These are phyloP conservation scores for Lophotis ruficrista DNA, from an alignment of 2,113 vertebrate species.

Conservation along the genomic window DNA sequence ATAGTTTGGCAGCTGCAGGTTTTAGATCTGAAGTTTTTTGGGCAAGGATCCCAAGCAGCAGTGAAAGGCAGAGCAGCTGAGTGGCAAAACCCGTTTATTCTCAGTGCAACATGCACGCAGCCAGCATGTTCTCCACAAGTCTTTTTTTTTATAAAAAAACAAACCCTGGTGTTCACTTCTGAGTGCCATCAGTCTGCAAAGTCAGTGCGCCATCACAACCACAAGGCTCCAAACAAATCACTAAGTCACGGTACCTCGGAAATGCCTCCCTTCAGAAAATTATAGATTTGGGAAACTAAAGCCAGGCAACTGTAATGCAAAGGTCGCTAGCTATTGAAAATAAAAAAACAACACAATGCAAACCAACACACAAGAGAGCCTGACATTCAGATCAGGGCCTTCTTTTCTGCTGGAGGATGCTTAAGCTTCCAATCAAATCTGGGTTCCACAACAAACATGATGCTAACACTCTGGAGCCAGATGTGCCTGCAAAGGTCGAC, in stretches of 20 bases:
- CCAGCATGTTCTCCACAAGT: not conserved
- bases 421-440: not conserved
- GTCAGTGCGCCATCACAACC: not conserved
- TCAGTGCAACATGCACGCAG: not conserved
- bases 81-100: slow-evolving; percentile 6
- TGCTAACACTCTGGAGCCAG: not conserved
- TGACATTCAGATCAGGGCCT: not conserved
- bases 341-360: not conserved
- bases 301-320: not conserved
- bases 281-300: not conserved
- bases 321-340: not conserved
- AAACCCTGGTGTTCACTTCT: not conserved
- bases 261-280: not conserved
- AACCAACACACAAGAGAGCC: not conserved
- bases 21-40: slow-evolving; percentile 37
- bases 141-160: not conserved
- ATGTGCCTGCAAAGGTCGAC: not conserved
- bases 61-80: not conserved
- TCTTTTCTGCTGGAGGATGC: not conserved
- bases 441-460: not conserved
- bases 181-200: not conserved
- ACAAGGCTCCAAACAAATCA: not conserved
- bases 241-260: not conserved
- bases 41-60: slow-evolving; percentile 32
- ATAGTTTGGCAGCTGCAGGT: slow-evolving; percentile 36